A percentile compares a stretch with the other conserved stretches of the same genome.
Evolutionary conservation across 2,113 vertebrate species (phyloP).

Genomic region (Anhinga anhinga): DNA sequence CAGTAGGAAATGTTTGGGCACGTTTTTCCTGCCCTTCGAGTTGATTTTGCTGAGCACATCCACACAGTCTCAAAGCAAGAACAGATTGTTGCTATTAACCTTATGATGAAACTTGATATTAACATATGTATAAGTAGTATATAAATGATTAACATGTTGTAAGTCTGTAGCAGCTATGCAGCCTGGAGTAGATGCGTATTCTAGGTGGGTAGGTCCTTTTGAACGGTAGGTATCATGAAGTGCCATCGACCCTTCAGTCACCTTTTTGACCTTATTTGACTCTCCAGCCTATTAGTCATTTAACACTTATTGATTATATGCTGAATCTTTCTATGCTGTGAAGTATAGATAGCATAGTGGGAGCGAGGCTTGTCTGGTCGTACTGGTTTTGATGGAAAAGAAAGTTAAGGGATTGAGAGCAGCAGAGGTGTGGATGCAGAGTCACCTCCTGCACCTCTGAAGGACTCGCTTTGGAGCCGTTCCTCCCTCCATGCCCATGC

Average conservation of each 20-base stretch:
- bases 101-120: not conserved
- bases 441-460: not conserved
- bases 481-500: not conserved
- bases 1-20: not conserved
- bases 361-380: not conserved
- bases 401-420: not conserved
- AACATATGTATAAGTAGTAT: not conserved
- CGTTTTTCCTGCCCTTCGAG: not conserved
- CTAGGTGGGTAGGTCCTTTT: not conserved
- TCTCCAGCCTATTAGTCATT: not conserved
- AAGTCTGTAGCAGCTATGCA: not conserved
- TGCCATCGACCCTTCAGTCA: not conserved
- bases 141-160: not conserved
- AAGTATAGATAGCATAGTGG: not conserved
- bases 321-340: not conserved
- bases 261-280: not conserved
- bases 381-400: not conserved
- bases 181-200: not conserved
- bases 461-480: not conserved
- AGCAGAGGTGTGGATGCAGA: fast-evolving
- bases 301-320: not conserved
- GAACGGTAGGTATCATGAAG: not conserved
- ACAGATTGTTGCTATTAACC: not conserved
- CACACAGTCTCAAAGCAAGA: not conserved
- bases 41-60: not conserved